Evolutionary conservation across 1,140 invertebrate genomes (phyloP).

Genomic region (Drosophila tropicalis): DNA sequence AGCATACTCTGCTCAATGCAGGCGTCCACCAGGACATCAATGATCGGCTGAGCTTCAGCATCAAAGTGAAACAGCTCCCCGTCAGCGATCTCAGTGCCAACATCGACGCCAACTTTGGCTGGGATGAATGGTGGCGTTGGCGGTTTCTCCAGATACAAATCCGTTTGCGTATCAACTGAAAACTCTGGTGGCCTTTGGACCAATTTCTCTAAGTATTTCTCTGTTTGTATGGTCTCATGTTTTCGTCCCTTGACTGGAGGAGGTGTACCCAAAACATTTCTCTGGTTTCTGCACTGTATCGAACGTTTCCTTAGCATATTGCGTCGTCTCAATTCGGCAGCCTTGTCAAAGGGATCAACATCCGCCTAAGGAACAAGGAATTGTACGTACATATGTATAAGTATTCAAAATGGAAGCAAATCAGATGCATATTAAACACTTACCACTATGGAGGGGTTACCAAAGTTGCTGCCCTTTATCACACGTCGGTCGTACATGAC

Average conservation of each 20-base stretch:
- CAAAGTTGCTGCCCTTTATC: slow-evolving; percentile 91
- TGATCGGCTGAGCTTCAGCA: slow-evolving; percentile 92
- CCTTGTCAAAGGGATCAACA: slow-evolving; percentile 78
- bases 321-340: slow-evolving; percentile 84
- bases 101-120: slow-evolving; percentile 91
- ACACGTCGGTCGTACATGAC: slow-evolving; percentile 94
- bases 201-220: slow-evolving; percentile 93
- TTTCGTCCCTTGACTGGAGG: slow-evolving; percentile 90
- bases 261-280: slow-evolving; percentile 86
- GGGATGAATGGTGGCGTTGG: slow-evolving; percentile 89
- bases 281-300: slow-evolving; percentile 81
- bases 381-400: no score
- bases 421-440: slow-evolving; percentile 32
- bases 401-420: slow-evolving; percentile 64
- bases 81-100: slow-evolving; percentile 92
- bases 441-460: slow-evolving; percentile 63
- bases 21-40: slow-evolving; percentile 94
- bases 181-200: slow-evolving; percentile 88
- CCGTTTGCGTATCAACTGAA: slow-evolving; percentile 92
- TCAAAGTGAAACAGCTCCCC: slow-evolving; percentile 97
- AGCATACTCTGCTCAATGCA: slow-evolving; percentile 93
- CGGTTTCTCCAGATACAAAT: slow-evolving; percentile 92
- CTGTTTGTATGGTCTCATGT: slow-evolving; percentile 94
- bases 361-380: slow-evolving; percentile 57
- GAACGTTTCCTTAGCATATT: slow-evolving; percentile 84